phyloP scores from a whole-genome alignment of 2,113 vertebrate genomes.

The Dendrocopos noguchii region DNA sequence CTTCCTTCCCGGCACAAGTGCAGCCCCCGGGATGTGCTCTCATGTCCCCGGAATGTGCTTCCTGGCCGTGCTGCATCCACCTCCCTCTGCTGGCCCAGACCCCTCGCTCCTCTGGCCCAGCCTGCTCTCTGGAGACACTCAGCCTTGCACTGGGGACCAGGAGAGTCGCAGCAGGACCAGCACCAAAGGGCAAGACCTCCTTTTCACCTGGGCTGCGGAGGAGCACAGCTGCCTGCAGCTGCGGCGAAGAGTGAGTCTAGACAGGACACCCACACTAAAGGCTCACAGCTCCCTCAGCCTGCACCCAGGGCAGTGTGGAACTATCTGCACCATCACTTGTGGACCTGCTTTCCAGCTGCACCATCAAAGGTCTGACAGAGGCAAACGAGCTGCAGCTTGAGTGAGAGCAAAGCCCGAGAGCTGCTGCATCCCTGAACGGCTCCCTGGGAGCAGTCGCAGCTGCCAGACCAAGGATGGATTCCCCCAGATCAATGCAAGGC shows the following conservation, averaged over 20 bases:
- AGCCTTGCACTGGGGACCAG: accelerated
- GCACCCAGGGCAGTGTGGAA: background rate
- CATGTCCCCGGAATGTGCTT: conserved; percentile 27
- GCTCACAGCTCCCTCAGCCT: background rate
- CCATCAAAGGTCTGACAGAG: background rate
- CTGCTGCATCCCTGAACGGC: background rate
- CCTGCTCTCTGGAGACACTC: background rate
- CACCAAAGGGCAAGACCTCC: background rate
- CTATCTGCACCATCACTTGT: no score
- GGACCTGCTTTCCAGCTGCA: background rate
- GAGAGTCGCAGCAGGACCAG: background rate
- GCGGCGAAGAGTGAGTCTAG: background rate
- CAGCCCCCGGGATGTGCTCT: background rate
- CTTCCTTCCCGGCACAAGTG: conserved; percentile 6
- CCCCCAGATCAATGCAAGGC: background rate
- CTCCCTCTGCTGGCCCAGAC: background rate
- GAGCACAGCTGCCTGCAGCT: background rate
- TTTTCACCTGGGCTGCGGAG: background rate
- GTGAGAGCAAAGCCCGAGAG: background rate
- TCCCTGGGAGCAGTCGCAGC: background rate
- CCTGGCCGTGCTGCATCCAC: background rate
- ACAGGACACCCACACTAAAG: background rate
- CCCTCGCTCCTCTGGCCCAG: background rate
- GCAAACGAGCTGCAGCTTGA: background rate
- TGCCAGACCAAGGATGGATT: background rate